Evolutionary conservation across 92 coral and sea anemone species (phyloP).

Genomic region (Porites rus): DNA sequence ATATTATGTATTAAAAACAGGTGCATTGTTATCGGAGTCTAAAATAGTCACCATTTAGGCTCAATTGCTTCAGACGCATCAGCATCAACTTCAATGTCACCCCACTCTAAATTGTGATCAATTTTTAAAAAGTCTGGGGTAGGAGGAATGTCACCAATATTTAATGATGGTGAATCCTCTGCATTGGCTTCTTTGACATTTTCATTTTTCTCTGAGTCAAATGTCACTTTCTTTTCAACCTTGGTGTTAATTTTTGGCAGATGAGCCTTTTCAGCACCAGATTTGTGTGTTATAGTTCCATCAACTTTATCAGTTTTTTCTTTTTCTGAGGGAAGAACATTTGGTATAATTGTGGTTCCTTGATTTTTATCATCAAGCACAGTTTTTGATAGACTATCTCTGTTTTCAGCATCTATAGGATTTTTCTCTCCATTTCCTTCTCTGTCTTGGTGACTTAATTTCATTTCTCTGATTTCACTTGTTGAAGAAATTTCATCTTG

Average conservation of each 20-base stretch:
- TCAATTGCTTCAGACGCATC: background rate
- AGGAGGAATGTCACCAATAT: constrained; percentile 37
- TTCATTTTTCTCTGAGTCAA: constrained; percentile 13
- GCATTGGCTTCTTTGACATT: background rate
- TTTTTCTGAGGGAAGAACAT: background rate
- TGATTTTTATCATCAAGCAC: background rate
- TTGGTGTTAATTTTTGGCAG: constrained; percentile 28
- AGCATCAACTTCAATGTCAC: constrained; percentile 80
- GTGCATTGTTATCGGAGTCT: background rate
- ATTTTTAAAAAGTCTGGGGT: constrained; percentile 84
- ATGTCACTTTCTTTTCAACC: constrained; percentile 29
- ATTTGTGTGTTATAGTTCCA: background rate
- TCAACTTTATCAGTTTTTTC: background rate
- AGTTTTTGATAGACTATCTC: background rate
- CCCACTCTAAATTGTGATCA: constrained; percentile 72
- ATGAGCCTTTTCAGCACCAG: background rate
- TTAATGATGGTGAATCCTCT: background rate
- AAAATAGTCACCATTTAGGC: constrained; percentile 3
- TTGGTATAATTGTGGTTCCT: background rate
- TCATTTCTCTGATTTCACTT: background rate
- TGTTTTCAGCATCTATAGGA: background rate
- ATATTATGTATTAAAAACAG: too few relatives aligned
- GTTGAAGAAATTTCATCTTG: background rate
- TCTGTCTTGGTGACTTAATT: background rate
- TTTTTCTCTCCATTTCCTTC: background rate